Conservation (phyloP, 2,113 vertebrate genomes). For the Bos indicus region DNA sequence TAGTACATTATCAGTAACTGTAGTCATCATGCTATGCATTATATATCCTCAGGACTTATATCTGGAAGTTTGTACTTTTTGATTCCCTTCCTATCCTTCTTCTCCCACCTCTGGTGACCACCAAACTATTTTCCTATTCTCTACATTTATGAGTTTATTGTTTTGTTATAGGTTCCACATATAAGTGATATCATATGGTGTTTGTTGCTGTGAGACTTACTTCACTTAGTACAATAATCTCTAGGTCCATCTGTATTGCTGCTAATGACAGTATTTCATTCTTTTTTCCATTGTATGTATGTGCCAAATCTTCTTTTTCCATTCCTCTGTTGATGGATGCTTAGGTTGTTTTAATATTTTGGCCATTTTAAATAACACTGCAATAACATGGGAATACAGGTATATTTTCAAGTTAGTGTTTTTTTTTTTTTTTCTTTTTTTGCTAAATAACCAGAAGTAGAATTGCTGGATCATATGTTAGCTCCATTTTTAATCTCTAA, state of each 20-base stretch:
- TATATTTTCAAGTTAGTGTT: not conserved
- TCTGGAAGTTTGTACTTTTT: not conserved
- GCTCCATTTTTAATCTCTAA: not conserved
- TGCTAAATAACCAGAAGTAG: not conserved
- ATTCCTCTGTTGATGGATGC: not conserved
- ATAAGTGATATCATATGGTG: not conserved
- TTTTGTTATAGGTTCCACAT: not conserved
- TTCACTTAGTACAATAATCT: not conserved
- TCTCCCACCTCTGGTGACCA: not conserved
- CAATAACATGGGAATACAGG: not conserved
- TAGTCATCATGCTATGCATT: not conserved
- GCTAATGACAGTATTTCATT: not conserved
- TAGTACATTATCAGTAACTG: not conserved
- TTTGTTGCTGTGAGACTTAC: not conserved
- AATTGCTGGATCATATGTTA: not conserved
- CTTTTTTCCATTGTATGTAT: not conserved
- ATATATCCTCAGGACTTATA: not conserved
- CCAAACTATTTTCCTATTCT: not conserved
- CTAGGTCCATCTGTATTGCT: not conserved
- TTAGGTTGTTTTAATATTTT: not conserved
- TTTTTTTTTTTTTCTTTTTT: not conserved
- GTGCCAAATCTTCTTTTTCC: not conserved
- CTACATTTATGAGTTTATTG: not conserved
- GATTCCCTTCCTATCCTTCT: not conserved
- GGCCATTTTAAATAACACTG: not conserved